Conservation (phyloP, 1,140 invertebrate species). For the Augochlora pura region DNA sequence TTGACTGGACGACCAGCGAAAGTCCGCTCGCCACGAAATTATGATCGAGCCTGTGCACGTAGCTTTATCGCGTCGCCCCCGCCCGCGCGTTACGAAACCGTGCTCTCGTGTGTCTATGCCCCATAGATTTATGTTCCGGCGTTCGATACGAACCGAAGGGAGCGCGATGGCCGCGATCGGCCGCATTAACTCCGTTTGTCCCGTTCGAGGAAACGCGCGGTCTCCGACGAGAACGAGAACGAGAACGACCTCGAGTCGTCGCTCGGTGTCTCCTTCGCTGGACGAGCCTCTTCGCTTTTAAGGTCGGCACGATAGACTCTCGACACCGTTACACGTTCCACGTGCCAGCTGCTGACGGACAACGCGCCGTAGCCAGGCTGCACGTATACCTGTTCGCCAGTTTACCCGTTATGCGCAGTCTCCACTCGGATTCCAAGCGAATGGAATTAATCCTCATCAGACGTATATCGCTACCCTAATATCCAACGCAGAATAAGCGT, state of each 20-base stretch:
- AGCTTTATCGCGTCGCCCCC: slow-evolving; percentile 2
- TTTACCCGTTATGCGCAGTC: no score
- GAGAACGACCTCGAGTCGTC: no score
- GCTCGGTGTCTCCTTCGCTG: slow-evolving; percentile 10
- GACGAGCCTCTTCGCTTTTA: slow-evolving; percentile 48
- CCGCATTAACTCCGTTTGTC: not conserved
- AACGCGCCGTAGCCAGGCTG: no score
- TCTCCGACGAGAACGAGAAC: not conserved
- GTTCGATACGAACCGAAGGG: not conserved
- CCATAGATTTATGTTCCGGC: not conserved
- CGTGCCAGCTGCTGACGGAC: not conserved
- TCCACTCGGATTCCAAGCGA: no score
- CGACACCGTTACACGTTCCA: slow-evolving; percentile 40
- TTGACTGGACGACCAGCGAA: slow-evolving; percentile 5
- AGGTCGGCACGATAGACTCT: slow-evolving; percentile 20
- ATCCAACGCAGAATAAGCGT: no score
- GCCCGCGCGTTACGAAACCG: slow-evolving; percentile 4
- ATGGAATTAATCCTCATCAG: no score
- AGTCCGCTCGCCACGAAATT: slow-evolving; percentile 1
- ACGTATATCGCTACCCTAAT: no score
- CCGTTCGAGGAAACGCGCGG: not conserved
- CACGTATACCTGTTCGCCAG: no score
- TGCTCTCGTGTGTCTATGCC: not conserved
- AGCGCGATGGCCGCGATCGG: not conserved
- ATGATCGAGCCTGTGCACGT: not conserved